Evolutionary conservation across 2,888 invertebrate genomes (phyloP).

Genomic region (Sinodicranocentrus sp.): DNA sequence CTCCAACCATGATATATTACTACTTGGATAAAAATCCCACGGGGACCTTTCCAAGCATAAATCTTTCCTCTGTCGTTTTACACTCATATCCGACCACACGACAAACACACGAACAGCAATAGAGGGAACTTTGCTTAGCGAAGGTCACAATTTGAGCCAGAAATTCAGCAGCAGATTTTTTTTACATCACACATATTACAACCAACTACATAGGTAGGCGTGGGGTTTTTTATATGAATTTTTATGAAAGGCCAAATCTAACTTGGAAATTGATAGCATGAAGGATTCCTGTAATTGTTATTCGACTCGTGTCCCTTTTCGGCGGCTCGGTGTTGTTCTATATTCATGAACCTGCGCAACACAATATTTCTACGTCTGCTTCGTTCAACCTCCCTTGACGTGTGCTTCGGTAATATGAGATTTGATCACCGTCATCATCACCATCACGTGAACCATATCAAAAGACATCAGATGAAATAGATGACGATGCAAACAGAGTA

Average conservation of each 20-base stretch:
- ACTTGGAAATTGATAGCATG: slow-evolving; percentile 7
- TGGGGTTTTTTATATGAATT: too few relatives aligned
- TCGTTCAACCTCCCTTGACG: slow-evolving; percentile 45
- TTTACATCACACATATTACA: background rate
- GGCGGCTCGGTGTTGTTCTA: background rate
- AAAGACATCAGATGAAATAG: slow-evolving; percentile 8
- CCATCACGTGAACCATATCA: slow-evolving; percentile 13
- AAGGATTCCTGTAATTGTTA: slow-evolving; percentile 3
- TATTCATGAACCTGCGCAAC: slow-evolving; percentile 9
- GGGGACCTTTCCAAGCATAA: slow-evolving; percentile 43
- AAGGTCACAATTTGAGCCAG: slow-evolving; percentile 37
- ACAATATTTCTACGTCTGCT: background rate
- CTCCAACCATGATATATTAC: slow-evolving; percentile 16
- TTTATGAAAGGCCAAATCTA: background rate
- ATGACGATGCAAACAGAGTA: background rate
- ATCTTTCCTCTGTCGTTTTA: slow-evolving; percentile 48
- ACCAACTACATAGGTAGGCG: background rate
- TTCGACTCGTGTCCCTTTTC: background rate
- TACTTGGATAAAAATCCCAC: slow-evolving; percentile 44
- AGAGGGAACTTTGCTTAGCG: background rate
- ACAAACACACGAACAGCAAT: slow-evolving; percentile 30
- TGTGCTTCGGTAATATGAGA: slow-evolving; percentile 35
- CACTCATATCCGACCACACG: background rate
- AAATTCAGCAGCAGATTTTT: background rate
- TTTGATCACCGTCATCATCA: background rate